Evolutionary conservation across 2,888 invertebrate species (phyloP).

Genomic region (Pelosia muscerda): DNA sequence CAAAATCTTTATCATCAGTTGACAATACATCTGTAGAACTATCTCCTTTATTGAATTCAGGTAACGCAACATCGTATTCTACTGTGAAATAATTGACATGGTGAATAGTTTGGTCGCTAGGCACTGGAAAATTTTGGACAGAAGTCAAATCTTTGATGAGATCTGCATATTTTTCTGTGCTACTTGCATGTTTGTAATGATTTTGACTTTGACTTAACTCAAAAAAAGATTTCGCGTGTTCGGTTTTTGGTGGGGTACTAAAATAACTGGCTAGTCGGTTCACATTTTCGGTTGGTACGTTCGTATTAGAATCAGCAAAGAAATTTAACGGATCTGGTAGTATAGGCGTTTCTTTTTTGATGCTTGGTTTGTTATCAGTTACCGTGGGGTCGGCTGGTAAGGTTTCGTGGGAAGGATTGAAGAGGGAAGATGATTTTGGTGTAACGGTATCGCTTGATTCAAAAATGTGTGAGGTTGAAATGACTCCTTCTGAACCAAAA

Average conservation of each 20-base stretch:
- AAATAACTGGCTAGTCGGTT: constrained; percentile 81
- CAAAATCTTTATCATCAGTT: constrained; percentile 38
- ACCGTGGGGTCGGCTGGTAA: not conserved
- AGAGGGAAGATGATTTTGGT: constrained; percentile 7
- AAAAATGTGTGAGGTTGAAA: not conserved
- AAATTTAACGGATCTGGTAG: constrained; percentile 72
- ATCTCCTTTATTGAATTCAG: constrained; percentile 35
- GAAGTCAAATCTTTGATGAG: constrained; percentile 76
- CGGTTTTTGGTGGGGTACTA: constrained; percentile 71
- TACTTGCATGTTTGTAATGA: constrained; percentile 70
- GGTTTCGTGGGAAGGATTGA: not conserved
- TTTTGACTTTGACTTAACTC: constrained; percentile 82
- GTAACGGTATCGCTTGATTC: constrained; percentile 10
- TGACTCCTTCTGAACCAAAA: not conserved
- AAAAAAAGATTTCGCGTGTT: constrained; percentile 83
- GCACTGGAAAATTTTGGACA: constrained; percentile 56
- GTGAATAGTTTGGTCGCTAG: constrained; percentile 63
- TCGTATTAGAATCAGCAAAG: constrained; percentile 54
- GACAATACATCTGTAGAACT: constrained; percentile 36
- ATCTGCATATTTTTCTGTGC: constrained; percentile 46
- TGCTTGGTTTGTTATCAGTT: constrained; percentile 22
- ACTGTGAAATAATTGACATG: constrained; percentile 76
- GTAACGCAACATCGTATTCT: constrained; percentile 59
- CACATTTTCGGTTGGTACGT: constrained; percentile 56
- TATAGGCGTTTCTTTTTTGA: constrained; percentile 18